Evolutionary conservation across 1,140 invertebrate genomes (phyloP).

Genomic region (Planococcus citri): DNA sequence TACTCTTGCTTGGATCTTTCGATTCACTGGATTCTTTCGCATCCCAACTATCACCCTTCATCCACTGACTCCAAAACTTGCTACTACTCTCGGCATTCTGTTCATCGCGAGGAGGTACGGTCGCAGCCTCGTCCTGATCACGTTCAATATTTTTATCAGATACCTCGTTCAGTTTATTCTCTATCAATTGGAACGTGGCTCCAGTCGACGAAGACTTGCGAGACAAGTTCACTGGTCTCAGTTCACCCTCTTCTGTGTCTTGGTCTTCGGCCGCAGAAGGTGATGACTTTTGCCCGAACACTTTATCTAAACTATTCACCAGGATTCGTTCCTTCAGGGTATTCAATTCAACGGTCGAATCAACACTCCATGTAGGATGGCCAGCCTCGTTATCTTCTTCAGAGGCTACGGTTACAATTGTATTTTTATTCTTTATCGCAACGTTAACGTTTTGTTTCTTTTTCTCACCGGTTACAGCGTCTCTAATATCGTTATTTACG

Average conservation of each 20-base stretch:
- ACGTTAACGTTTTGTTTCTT: background rate
- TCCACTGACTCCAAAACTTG: background rate
- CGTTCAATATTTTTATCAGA: background rate
- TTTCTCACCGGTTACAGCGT: background rate
- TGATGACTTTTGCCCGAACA: background rate
- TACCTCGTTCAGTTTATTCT: background rate
- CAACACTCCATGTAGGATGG: background rate
- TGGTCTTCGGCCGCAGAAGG: background rate
- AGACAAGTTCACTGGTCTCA: background rate
- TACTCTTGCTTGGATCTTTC: background rate
- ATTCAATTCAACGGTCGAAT: background rate
- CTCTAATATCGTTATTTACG: conserved; percentile 5
- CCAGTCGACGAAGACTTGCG: background rate
- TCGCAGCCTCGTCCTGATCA: background rate
- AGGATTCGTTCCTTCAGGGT: conserved; percentile 6
- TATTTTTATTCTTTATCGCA: conserved; percentile 4
- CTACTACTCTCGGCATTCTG: background rate
- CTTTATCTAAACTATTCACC: background rate
- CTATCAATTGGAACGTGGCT: conserved; percentile 1
- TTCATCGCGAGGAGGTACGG: background rate
- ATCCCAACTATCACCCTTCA: background rate
- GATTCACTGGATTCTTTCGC: background rate
- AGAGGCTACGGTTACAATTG: too few species aligned
- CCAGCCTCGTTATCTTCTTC: background rate
- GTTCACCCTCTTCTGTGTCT: background rate